Evolutionary conservation across 2,888 invertebrate genomes (phyloP).

Genomic region (Lissocephala sabroskyi): DNA sequence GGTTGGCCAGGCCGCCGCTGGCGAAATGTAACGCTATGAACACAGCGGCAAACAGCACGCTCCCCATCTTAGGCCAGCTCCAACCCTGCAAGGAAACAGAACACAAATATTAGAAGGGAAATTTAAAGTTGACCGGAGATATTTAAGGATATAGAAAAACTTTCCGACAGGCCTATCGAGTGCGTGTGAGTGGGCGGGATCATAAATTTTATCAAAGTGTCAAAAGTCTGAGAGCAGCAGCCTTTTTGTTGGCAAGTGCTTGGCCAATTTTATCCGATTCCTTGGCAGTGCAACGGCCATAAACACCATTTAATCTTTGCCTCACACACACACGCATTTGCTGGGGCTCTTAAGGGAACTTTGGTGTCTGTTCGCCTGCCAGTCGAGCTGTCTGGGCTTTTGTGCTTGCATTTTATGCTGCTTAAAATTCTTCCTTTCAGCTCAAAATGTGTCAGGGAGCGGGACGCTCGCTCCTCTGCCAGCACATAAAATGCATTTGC

Average conservation of each 20-base stretch:
- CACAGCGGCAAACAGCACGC: constrained; percentile 81
- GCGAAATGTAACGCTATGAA: constrained; percentile 84
- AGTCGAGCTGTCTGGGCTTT: constrained; percentile 14
- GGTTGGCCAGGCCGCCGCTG: constrained; percentile 87
- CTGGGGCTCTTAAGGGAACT: neutral
- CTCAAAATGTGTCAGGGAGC: too few relatives aligned
- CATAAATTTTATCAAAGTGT: constrained; percentile 57
- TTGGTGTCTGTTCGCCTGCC: constrained; percentile 11
- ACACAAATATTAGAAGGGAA: neutral
- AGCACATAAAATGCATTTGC: constrained; percentile 5
- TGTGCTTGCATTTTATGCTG: constrained; percentile 22
- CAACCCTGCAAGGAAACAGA: constrained; percentile 78
- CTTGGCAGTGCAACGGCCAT: constrained; percentile 34
- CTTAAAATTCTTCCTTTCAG: constrained; percentile 36
- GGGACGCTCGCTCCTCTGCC: neutral
- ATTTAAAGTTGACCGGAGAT: too few relatives aligned
- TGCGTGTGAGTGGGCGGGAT: constrained; percentile 5
- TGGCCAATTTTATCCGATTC: constrained; percentile 2
- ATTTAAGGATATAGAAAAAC: too few relatives aligned
- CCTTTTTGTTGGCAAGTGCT: neutral
- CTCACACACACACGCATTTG: constrained; percentile 33
- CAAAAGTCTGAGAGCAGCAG: constrained; percentile 42
- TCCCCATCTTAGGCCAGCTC: constrained; percentile 90
- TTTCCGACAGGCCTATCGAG: too few relatives aligned
- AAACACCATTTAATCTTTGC: constrained; percentile 66